These are phyloP conservation scores for Bibio marci DNA, from an alignment of 2,888 invertebrate genomes.

Conservation along the genomic window DNA sequence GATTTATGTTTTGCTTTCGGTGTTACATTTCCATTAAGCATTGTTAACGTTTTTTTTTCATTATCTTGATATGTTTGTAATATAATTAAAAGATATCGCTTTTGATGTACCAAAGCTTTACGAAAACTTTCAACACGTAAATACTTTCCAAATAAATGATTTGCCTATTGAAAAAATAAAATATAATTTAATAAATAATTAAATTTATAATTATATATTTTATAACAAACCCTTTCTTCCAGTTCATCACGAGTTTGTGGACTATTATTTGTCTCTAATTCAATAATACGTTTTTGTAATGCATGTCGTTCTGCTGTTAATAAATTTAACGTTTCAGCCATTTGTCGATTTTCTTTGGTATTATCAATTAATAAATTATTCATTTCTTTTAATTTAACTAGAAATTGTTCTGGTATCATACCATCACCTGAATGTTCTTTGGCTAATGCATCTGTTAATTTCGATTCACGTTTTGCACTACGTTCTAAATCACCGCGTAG, in stretches of 20 bases:
- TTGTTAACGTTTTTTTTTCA: constrained; percentile 20
- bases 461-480: constrained; percentile 23
- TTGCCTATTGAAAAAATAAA: constrained; percentile 30
- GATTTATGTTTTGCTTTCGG: constrained; percentile 9
- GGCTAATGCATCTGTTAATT: constrained; percentile 23
- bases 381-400: constrained; percentile 33
- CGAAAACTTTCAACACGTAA: constrained; percentile 69
- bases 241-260: constrained; percentile 16
- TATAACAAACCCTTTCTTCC: constrained; percentile 12
- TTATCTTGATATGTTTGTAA: constrained; percentile 29
- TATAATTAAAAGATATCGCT: constrained; percentile 64
- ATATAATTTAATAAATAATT: constrained; percentile 15
- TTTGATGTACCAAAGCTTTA: constrained; percentile 80
- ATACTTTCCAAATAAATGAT: constrained; percentile 47
- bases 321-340: constrained; percentile 30
- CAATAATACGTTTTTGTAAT: constrained; percentile 30
- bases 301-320: constrained; percentile 31
- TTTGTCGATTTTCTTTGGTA: constrained; percentile 34
- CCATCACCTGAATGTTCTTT: constrained; percentile 20
- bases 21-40: constrained; percentile 12
- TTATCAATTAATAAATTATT: constrained; percentile 31
- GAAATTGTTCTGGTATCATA: constrained; percentile 25
- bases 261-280: constrained; percentile 22
- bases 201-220: constrained; percentile 4
- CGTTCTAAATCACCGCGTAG: constrained; percentile 25